Evolutionary conservation across 2,888 invertebrate genomes (phyloP), one percentile per base, ranked within the genome.

Genomic region (Meiosimyza decipiens): DNA sequence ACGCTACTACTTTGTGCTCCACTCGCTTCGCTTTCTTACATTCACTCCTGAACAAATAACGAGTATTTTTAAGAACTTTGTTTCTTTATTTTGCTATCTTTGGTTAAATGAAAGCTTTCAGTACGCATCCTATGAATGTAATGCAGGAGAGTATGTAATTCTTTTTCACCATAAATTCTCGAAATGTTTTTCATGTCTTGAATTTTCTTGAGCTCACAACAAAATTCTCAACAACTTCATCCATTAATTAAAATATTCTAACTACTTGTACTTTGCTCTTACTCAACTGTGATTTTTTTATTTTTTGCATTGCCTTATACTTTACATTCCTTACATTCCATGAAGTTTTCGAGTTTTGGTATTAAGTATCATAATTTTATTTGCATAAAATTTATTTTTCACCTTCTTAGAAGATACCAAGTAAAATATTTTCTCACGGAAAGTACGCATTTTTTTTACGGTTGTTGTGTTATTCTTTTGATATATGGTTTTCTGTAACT

Each of bases 201-300:
- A 40, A 28, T 60, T 28, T 65, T 28, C 9, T 9, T 65, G 65
- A 65, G 68, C 68, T 33, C 47, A 49, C 49, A 33, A 50, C 51
- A 59, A 70, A 81, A 81, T 81, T 80, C 76, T 78, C 75, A 78
- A 78, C 77, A 81, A 86, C 86, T 85, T 85, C 85, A 81, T 82
- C 83, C 83, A 85, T 86, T 85, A 85, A 85, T 86, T 85, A 85
- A 85, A 85, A 81, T 82, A 77, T 79, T 78, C 78, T 80, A 82
- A 40, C 40, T 40, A 40, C 40, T 40, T 40, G 40, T 40, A 9
- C 79, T 83, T 76, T 78, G 52, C 60, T 68, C 33, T 69, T 59
- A 11, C 7, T 67, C 50, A 2, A 28, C 12, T n/a, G 59, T 9
- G 12, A 33, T 13, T 5, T 40, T 52, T 60, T 15, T n/a, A n/a